Percentiles rank a stretch among this genome's conserved stretches.
phyloP scores from a whole-genome alignment of 2,797 vertebrate species.

The Aselliscus stoliczkanus region DNA sequence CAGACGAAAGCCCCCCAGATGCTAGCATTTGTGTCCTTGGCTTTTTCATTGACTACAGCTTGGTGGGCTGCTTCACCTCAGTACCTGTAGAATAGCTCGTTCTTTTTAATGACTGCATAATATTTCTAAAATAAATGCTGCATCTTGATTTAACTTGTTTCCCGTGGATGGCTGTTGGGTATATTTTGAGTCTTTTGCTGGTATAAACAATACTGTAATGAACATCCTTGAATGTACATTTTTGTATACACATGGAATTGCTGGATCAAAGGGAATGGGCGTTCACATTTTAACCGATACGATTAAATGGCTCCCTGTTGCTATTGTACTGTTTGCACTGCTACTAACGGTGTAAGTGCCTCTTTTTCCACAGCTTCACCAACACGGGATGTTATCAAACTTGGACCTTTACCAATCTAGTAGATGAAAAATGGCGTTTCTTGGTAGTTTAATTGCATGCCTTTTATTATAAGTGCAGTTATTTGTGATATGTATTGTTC shows the following conservation, averaged over 20 bases:
- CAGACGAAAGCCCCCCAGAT: background rate
- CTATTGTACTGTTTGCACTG: fast-evolving
- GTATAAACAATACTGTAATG: background rate
- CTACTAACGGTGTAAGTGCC: background rate
- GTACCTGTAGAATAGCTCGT: background rate
- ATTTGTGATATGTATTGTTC: background rate
- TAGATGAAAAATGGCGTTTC: background rate
- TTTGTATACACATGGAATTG: background rate
- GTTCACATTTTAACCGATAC: fast-evolving
- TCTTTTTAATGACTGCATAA: background rate
- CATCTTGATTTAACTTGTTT: background rate
- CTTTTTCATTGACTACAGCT: background rate
- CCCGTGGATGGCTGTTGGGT: background rate
- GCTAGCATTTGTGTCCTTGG: background rate
- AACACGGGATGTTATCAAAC: background rate
- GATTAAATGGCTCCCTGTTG: background rate
- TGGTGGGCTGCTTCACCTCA: background rate
- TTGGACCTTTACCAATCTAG: background rate
- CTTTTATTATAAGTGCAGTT: background rate
- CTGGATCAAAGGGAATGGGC: background rate
- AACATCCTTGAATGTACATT: background rate
- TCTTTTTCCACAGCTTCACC: background rate
- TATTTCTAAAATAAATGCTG: background rate
- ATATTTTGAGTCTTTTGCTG: background rate
- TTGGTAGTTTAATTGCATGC: background rate